Base-by-base conservation (phyloP, 2,797 vertebrate species). In the Coendou prehensilis region DNA sequence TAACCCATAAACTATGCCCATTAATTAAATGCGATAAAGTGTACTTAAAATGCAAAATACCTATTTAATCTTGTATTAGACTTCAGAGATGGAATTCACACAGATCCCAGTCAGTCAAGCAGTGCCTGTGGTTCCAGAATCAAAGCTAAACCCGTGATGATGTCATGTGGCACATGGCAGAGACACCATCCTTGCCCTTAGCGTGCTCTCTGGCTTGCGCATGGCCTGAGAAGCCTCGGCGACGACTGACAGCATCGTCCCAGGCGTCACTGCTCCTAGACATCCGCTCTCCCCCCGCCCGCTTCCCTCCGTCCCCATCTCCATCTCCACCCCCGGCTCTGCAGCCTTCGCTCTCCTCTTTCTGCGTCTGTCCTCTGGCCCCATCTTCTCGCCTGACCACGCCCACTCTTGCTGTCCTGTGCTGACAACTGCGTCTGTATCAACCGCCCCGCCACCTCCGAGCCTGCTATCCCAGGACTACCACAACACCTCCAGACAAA, bases 41-140 rank as follows among this genome's bases (percentile, higher is more conserved):
- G 47, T 64, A 59, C 94, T 89, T 89, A 87, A 95, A 92, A 95
- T 67, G 45, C 50, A 97, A 97, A 96, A 75, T 41, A 50, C 41
- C 82, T 50, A 64, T 50, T 93, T 67, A 45, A 47, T 73, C 52
- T 96, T 82, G 14, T 1, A 89, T 18, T 23, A 64, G 17, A 84
- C 41, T 71, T 67, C 47, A 95, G 57, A 83, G 75, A 80, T 61
- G 28, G 94, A 89, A 92, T 78, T 52, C 67, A 73, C 18, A 52
- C 28, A 89, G 89, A 93, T 61, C 4, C 7, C 4, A 22, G 41
- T n/a, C n/a, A 33, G 52, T 71, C 59, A 81, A 69, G 73, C 47
- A 81, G 6, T 83, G 71, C 23, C 89, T 61, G 1, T 9, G 59
- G 52, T 13, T 30, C 47, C 78, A 64, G 9, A 56, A 83, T 75